A percentile compares a stretch with the other conserved stretches of the same genome.
These are phyloP conservation scores for Aporophyla nigra DNA, from an alignment of 2,888 invertebrate species.

Conservation along the genomic window DNA sequence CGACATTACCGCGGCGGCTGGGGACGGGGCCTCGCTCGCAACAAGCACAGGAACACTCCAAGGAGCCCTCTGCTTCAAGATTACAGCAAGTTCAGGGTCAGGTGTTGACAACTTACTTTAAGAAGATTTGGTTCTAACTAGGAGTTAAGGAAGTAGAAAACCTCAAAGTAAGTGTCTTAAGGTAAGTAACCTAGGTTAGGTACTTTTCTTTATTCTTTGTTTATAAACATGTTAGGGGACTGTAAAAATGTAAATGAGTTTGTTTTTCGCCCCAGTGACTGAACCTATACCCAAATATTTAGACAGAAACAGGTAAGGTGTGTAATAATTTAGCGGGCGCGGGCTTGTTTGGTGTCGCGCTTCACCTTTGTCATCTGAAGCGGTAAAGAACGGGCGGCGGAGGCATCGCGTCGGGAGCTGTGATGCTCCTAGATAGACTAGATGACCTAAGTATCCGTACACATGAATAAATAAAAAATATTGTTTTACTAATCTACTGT, in stretches of 20 bases:
- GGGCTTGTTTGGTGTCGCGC: background rate
- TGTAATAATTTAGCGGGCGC: background rate
- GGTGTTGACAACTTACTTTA: slow-evolving; percentile 14
- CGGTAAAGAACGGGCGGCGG: background rate
- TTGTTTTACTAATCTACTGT: background rate
- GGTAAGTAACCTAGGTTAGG: slow-evolving; percentile 33
- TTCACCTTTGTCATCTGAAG: slow-evolving; percentile 7
- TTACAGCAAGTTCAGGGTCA: slow-evolving; percentile 61
- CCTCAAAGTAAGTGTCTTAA: background rate
- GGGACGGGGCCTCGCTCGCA: slow-evolving; percentile 50
- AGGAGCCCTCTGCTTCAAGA: slow-evolving; percentile 50
- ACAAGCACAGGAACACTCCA: slow-evolving; percentile 23
- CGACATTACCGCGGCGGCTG: slow-evolving; percentile 40
- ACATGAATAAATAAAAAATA: slow-evolving; percentile 18
- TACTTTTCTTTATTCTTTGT: slow-evolving; percentile 15
- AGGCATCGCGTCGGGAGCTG: background rate
- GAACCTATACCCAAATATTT: slow-evolving; percentile 13
- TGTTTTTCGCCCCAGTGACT: slow-evolving; percentile 10
- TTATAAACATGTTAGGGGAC: slow-evolving; percentile 23
- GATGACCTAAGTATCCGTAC: background rate
- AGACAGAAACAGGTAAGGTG: slow-evolving; percentile 12
- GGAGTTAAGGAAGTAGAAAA: background rate
- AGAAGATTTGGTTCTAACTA: background rate
- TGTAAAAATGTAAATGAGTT: slow-evolving; percentile 20
- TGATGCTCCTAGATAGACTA: background rate